These are phyloP conservation scores for Melanostigma gelatinosum DNA, from an alignment of 2,113 vertebrate genomes.

Conservation along the genomic window DNA sequence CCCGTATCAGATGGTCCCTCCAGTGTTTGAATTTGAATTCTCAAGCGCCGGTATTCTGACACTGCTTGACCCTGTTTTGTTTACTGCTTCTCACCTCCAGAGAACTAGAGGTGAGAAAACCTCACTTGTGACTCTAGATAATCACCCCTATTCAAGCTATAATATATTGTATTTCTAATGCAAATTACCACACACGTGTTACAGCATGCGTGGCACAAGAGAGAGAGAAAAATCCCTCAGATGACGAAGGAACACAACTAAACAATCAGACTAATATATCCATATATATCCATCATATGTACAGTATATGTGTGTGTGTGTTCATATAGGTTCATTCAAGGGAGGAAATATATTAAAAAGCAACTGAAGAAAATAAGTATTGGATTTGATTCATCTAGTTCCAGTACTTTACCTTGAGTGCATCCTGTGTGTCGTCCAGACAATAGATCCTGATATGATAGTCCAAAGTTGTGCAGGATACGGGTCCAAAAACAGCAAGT, in stretches of 20 bases:
- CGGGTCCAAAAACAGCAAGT: constrained; percentile 91
- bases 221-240: constrained; percentile 19
- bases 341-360: neutral
- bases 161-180: constrained; percentile 54
- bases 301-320: neutral
- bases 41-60: constrained; percentile 55
- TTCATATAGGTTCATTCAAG: neutral
- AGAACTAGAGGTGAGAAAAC: constrained; percentile 57
- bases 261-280: neutral
- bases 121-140: constrained; percentile 36
- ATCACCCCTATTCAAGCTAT: constrained; percentile 33
- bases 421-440: constrained; percentile 93
- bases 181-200: constrained; percentile 26
- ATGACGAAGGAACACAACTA: constrained; percentile 32
- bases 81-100: constrained; percentile 61
- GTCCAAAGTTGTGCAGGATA: constrained; percentile 90
- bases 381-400: neutral
- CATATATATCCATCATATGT: neutral
- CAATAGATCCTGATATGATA: constrained; percentile 95
- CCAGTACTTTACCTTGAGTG: constrained; percentile 87
- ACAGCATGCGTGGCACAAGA: constrained; percentile 4
- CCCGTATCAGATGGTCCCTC: constrained; percentile 67
- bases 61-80: constrained; percentile 71
- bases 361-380: neutral
- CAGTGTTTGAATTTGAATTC: constrained; percentile 67